A percentile compares a stretch with the other conserved stretches of the same genome.
Evolutionary conservation across 2,888 invertebrate genomes (phyloP).

Genomic region (Metellina segmentata): DNA sequence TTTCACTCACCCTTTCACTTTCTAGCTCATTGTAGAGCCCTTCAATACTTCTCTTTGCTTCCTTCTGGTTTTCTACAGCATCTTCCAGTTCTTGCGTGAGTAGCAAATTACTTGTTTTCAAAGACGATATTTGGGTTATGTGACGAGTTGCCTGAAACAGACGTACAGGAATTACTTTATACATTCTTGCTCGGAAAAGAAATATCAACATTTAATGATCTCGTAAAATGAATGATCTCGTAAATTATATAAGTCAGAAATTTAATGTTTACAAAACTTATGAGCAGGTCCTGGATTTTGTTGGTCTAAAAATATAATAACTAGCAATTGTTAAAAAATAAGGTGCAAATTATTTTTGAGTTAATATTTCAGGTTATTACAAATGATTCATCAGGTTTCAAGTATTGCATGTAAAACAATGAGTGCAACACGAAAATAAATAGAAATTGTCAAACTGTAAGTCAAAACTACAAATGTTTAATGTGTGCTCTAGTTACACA

Average conservation of each 20-base stretch:
- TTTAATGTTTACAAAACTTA: no score
- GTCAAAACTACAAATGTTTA: no score
- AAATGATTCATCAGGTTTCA: no score
- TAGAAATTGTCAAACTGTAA: no score
- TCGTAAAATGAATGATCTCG: no score
- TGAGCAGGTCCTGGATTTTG: no score
- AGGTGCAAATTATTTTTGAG: not conserved
- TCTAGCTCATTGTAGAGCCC: slow-evolving; percentile 87
- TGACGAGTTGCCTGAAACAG: slow-evolving; percentile 81
- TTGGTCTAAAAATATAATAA: not conserved
- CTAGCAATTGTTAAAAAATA: not conserved
- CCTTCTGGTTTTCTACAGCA: slow-evolving; percentile 81
- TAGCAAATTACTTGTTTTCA: slow-evolving; percentile 84
- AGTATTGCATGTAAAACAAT: no score
- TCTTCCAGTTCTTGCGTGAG: slow-evolving; percentile 83
- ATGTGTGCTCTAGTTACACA: no score
- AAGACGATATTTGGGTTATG: slow-evolving; percentile 84
- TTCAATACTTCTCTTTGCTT: slow-evolving; percentile 82
- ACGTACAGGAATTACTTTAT: not conserved
- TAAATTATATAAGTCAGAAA: no score
- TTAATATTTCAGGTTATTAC: no score
- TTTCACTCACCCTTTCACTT: slow-evolving; percentile 82
- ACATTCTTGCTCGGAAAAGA: not conserved
- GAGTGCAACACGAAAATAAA: no score
- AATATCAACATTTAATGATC: not conserved